phyloP scores from a whole-genome alignment of 2,113 vertebrate genomes.

The Daubentonia madagascariensis region DNA sequence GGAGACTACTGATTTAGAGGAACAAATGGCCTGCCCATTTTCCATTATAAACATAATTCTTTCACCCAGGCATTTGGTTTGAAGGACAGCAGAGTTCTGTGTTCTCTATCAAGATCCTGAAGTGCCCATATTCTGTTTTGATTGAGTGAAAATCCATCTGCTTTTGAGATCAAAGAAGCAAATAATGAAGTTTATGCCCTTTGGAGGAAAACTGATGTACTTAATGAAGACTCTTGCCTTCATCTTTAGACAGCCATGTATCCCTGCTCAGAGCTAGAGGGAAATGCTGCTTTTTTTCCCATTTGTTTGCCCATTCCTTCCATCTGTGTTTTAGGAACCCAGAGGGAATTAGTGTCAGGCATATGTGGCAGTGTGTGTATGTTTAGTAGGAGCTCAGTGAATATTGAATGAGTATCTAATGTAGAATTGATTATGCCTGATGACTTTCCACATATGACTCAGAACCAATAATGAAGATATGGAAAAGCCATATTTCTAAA shows the following conservation, averaged over 20 bases:
- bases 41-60: neutral
- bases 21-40: neutral
- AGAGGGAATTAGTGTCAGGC: too few species aligned
- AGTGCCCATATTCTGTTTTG: neutral
- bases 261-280: neutral
- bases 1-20: neutral
- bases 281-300: neutral
- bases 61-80: neutral
- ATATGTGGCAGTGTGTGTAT: neutral
- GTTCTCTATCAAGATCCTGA: neutral
- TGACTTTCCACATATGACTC: neutral
- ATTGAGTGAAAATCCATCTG: neutral
- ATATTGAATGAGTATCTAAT: neutral
- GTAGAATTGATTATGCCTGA: neutral
- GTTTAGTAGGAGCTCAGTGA: neutral
- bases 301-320: neutral
- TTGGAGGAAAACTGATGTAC: neutral
- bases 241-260: too few species aligned
- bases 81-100: neutral
- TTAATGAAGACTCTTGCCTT: neutral
- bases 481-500: neutral
- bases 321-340: neutral
- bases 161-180: slow-evolving; percentile 37
- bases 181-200: neutral
- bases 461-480: neutral